Conservation (phyloP, 2,888 invertebrate genomes). For the Perizoma affinitatum region DNA sequence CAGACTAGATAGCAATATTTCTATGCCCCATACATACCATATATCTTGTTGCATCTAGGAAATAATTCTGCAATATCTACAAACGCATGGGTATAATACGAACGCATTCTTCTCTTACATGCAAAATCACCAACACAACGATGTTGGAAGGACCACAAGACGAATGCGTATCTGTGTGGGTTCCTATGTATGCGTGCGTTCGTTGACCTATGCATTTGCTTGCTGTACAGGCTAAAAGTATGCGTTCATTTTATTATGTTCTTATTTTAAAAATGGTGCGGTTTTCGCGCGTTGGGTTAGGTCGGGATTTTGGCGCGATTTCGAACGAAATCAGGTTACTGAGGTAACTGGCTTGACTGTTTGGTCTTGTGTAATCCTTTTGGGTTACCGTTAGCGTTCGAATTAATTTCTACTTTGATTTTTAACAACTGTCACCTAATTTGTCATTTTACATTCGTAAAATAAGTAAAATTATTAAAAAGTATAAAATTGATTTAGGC, state of each 20-base stretch:
- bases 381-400: conserved; percentile 53
- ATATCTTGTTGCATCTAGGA: conserved; percentile 71
- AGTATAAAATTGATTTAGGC: too few relatives aligned
- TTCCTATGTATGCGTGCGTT: conserved; percentile 66
- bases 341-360: conserved; percentile 50
- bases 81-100: conserved; percentile 70
- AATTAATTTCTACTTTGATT: conserved; percentile 29
- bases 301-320: conserved; percentile 58
- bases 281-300: conserved; percentile 78
- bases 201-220: conserved; percentile 82
- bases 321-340: conserved; percentile 35
- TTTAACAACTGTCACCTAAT: too few relatives aligned
- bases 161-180: conserved; percentile 54
- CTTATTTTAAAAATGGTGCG: conserved; percentile 82
- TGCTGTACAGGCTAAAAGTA: conserved; percentile 83
- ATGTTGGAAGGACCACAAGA: conserved; percentile 50
- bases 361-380: conserved; percentile 47
- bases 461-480: too few relatives aligned
- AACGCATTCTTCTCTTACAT: conserved; percentile 82
- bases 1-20: conserved; percentile 54
- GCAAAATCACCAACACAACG: conserved; percentile 77
- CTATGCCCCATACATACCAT: conserved; percentile 49
- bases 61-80: conserved; percentile 83
- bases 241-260: conserved; percentile 83
- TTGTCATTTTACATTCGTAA: too few relatives aligned